phyloP scores from a whole-genome alignment of 2,113 vertebrate genomes.

The Trichechus manatus region DNA sequence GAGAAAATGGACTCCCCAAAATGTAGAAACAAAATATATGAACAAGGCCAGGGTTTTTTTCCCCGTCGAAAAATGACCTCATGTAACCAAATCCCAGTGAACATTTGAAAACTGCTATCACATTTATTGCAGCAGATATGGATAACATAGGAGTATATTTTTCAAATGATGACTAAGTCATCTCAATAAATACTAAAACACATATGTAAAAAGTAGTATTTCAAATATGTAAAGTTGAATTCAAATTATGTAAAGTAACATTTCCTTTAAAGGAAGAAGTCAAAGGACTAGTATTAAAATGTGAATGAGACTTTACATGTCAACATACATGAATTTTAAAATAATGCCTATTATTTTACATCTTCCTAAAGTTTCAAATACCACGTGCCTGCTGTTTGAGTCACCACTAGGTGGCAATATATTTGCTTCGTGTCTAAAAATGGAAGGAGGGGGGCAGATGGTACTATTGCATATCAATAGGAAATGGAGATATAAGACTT shows the following conservation, averaged over 20 bases:
- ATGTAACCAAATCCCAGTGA: background rate
- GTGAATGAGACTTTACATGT: background rate
- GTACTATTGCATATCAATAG: constrained; percentile 47
- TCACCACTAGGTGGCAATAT: background rate
- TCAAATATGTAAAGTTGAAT: constrained; percentile 30
- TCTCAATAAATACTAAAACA: background rate
- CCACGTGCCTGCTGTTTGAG: background rate
- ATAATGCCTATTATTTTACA: background rate
- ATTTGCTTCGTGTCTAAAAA: constrained; percentile 31
- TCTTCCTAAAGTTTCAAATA: background rate
- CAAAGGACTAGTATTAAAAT: background rate
- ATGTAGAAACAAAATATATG: background rate
- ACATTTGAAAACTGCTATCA: background rate
- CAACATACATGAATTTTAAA: background rate
- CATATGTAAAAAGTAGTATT: background rate
- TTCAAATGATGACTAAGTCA: background rate
- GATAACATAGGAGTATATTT: background rate
- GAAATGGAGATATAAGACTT: constrained; percentile 26
- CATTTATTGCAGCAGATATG: background rate
- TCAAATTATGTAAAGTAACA: constrained; percentile 21
- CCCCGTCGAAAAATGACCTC: background rate
- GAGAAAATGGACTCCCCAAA: background rate
- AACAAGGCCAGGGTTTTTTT: background rate
- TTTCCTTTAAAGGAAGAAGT: constrained; percentile 53
- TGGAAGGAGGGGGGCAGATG: constrained; percentile 32